These are phyloP conservation scores for Atractosteus spatula DNA, from an alignment of 2,113 vertebrate genomes.

Conservation along the genomic window DNA sequence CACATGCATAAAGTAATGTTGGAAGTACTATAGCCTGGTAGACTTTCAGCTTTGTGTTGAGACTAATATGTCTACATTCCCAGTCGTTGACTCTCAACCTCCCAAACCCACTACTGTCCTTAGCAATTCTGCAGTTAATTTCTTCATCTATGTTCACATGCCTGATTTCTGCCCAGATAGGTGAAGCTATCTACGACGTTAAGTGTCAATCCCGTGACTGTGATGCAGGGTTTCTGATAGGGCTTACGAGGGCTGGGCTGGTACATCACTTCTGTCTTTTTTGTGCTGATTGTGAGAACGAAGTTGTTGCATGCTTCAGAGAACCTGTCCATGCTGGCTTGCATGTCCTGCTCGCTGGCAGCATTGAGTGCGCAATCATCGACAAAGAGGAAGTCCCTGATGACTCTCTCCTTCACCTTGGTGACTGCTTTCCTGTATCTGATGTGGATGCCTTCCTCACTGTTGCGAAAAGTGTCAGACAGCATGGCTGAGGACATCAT, in stretches of 20 bases:
- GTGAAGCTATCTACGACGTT: too few species aligned
- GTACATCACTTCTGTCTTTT: not conserved
- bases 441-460: not conserved
- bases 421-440: not conserved
- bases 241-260: conserved; percentile 6
- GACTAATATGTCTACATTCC: too few species aligned
- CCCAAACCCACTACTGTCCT: too few species aligned
- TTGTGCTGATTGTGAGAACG: not conserved
- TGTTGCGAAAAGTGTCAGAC: not conserved
- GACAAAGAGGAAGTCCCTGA: not conserved
- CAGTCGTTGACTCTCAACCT: too few species aligned
- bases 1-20: too few species aligned
- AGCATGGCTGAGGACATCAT: not conserved
- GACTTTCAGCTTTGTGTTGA: too few species aligned
- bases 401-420: not conserved
- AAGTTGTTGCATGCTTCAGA: conserved; percentile 8
- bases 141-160: too few species aligned
- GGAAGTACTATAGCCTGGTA: too few species aligned
- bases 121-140: too few species aligned
- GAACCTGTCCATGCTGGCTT: conserved; percentile 12
- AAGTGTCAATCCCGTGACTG: too few species aligned
- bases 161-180: too few species aligned
- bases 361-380: conserved; percentile 2
- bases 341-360: conserved; percentile 8
- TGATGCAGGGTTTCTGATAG: not conserved